Percentiles rank a stretch among this genome's conserved stretches.
Evolutionary conservation across 2,113 vertebrate species (phyloP).

Genomic region (Corydoras sp.): DNA sequence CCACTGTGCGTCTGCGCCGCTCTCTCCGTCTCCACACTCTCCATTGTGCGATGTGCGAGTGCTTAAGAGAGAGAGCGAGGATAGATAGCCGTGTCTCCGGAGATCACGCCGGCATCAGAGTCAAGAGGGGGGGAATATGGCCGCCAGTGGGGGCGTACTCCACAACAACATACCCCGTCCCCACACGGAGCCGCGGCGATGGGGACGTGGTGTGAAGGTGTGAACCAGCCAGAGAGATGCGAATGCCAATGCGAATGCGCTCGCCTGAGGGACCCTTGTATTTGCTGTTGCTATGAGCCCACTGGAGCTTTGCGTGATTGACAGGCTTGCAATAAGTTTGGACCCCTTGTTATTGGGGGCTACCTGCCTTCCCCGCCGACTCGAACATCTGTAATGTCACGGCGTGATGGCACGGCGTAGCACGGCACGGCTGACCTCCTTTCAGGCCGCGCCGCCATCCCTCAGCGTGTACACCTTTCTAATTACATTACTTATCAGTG

Average conservation of each 20-base stretch:
- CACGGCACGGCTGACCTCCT: not conserved
- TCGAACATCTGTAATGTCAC: conserved; percentile 13
- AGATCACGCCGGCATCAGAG: conserved; percentile 27
- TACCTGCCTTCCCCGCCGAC: conserved; percentile 18
- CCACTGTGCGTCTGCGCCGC: not conserved
- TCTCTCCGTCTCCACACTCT: not conserved
- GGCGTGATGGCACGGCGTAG: not conserved
- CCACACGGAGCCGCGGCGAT: conserved; percentile 4
- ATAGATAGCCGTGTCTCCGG: conserved; percentile 13
- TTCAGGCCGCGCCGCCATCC: not conserved
- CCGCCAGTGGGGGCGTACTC: conserved; percentile 28
- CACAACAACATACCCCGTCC: conserved; percentile 36
- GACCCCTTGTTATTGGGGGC: not conserved
- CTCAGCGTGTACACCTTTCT: not conserved
- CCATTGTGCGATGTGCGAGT: not conserved
- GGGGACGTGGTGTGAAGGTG: conserved; percentile 41
- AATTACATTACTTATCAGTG: conserved; percentile 21
- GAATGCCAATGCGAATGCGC: conserved; percentile 32
- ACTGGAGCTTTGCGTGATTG: conserved; percentile 28
- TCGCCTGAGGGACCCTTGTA: conserved; percentile 26
- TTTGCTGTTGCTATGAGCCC: conserved; percentile 22
- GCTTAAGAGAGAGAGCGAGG: not conserved
- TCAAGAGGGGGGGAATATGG: conserved; percentile 18
- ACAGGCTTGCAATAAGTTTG: conserved; percentile 30
- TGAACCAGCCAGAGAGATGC: conserved; percentile 3